Base-by-base conservation (phyloP, 2,113 vertebrate species). In the Callipepla squamata region DNA sequence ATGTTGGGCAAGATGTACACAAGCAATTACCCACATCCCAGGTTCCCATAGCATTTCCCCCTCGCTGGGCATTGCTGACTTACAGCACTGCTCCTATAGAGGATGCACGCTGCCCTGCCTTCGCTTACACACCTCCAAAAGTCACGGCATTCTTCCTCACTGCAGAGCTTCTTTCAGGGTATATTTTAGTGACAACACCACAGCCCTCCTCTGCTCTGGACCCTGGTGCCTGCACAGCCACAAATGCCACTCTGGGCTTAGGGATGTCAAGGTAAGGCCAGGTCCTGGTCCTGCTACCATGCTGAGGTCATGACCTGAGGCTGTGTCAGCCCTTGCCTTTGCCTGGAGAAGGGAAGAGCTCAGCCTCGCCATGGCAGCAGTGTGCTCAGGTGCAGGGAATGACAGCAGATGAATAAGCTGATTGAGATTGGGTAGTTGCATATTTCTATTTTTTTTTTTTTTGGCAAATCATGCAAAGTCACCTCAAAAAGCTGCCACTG, bases 391-490 rank as follows among this genome's bases (percentile, higher is more conserved):
- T n/a, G 58, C 67, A 65, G 57, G 61, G 53, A 58, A 75, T 58
- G 75, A 61, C 63, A 93, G 78, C 67, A 85, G 79, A 92, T 80
- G 42, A 91, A 92, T 90, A 95, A 85, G 82, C 76, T 85, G 76
- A 70, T 47, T 80, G 65, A 95, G 94, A 95, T 4, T 70, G 59
- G 72, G 85, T 74, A 59, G 78, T 57, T 91, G 63, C 65, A 48
- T 30, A 72, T 76, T 84, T 84, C 73, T 6, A 42, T 53, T 53
- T 26, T 76, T 91, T 89, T 47, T 25, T 76, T 91, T 85, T 94
- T 90, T 90, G 40, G 68, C 79, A 96, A 87, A 85, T 87, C 67
- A 70, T 15, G 28, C 53, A 89, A 87, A 89, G 95, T 94, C 48
- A 92, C 70, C 75, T 91, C 85, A 87, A 92, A 95, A 91, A 72